phyloP scores from a whole-genome alignment of 2,888 invertebrate genomes.

The Polydrusus pterygomalis region DNA sequence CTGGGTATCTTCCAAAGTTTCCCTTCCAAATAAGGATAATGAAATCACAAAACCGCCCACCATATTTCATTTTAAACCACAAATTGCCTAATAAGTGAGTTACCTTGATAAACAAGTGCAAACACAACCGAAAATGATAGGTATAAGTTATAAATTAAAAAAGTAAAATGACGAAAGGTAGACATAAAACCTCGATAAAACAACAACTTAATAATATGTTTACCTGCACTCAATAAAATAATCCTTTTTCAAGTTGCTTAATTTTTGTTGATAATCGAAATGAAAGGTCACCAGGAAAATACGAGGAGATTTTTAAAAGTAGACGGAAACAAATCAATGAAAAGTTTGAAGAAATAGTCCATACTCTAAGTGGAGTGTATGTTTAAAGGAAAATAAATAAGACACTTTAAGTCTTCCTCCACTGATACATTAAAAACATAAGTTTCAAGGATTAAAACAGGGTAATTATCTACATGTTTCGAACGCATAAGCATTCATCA shows the following conservation, averaged over 20 bases:
- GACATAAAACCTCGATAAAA: conserved; percentile 28
- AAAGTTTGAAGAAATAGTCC: too few species aligned
- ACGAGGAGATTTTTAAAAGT: neutral
- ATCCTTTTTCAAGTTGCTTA: conserved; percentile 10
- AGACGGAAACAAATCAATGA: too few species aligned
- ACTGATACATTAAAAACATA: too few species aligned
- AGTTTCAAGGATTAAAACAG: too few species aligned
- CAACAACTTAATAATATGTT: conserved; percentile 26
- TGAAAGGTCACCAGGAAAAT: conserved; percentile 1
- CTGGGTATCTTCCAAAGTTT: too few species aligned
- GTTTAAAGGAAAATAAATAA: too few species aligned
- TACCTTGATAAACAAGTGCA: conserved; percentile 22
- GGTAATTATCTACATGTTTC: too few species aligned
- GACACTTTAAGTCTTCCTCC: too few species aligned
- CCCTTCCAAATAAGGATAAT: too few species aligned
- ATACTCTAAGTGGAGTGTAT: too few species aligned
- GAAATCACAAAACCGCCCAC: neutral
- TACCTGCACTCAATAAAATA: conserved; percentile 10
- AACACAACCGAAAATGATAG: conserved; percentile 24
- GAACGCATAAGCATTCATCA: too few species aligned
- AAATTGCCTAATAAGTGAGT: conserved; percentile 4
- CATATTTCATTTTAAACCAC: neutral
- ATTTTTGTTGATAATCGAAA: conserved; percentile 9
- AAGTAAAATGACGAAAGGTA: conserved; percentile 25
- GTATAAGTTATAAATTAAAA: conserved; percentile 11